These are phyloP conservation scores for Cariama cristata DNA, from an alignment of 2,113 vertebrate genomes.

Conservation along the genomic window DNA sequence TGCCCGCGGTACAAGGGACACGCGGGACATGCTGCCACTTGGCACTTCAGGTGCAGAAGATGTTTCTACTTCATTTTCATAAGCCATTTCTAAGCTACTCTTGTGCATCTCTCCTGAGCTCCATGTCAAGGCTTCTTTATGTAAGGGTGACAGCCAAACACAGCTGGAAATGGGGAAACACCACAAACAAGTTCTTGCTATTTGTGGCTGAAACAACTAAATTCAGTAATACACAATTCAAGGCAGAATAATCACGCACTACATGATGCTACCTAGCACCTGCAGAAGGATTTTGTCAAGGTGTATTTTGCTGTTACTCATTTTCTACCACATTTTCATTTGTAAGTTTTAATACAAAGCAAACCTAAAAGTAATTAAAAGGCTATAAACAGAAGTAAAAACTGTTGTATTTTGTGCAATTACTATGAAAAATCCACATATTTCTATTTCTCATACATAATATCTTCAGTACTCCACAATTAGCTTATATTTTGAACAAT, in stretches of 20 bases:
- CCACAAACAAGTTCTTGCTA: not conserved
- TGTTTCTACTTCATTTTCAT: accelerated
- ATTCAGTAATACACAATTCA: not conserved
- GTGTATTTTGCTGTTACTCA: not conserved
- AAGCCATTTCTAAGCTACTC: not conserved
- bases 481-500: not conserved
- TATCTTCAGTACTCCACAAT: not conserved
- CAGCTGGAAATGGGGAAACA: not conserved
- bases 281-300: not conserved
- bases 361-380: not conserved
- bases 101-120: not conserved
- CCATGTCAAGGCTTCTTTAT: not conserved
- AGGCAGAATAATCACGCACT: not conserved
- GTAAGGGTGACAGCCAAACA: not conserved
- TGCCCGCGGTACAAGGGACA: accelerated
- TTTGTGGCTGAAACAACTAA: not conserved
- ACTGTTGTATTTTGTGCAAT: not conserved
- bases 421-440: not conserved
- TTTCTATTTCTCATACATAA: not conserved
- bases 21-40: accelerated
- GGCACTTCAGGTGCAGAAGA: not conserved
- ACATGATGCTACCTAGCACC: not conserved
- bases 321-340: not conserved
- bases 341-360: not conserved
- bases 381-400: not conserved